Percentiles rank a stretch among this genome's conserved stretches.
Evolutionary conservation across 2,113 vertebrate genomes (phyloP).

Genomic region (Geothlypis trichas): DNA sequence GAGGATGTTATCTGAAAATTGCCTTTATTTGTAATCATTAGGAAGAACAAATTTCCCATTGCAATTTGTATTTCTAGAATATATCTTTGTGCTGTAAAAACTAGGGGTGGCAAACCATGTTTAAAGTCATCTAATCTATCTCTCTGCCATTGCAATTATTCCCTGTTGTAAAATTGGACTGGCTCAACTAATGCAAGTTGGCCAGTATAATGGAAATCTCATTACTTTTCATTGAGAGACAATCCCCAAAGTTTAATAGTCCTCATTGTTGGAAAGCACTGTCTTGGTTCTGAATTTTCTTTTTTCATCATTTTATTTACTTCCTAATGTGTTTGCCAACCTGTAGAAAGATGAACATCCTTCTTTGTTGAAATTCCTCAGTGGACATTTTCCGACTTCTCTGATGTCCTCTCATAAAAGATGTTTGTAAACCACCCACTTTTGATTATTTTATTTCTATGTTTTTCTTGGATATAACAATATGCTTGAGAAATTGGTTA

Average conservation of each 20-base stretch:
- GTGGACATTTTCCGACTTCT: background rate
- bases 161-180: slow-evolving; percentile 23
- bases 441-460: background rate
- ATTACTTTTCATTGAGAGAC: background rate
- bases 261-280: background rate
- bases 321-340: background rate
- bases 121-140: background rate
- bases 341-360: background rate
- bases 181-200: background rate
- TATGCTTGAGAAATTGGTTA: background rate
- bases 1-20: background rate
- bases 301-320: background rate
- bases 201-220: background rate
- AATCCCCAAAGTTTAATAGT: background rate
- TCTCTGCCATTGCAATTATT: slow-evolving; percentile 5
- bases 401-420: background rate
- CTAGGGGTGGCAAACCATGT: background rate
- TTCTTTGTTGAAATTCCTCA: background rate
- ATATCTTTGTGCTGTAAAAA: background rate
- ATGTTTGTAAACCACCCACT: background rate
- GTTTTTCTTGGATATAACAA: background rate
- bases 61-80: slow-evolving; percentile 13
- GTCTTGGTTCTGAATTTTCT: background rate
- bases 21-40: slow-evolving; percentile 17
- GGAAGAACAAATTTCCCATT: background rate